Conservation (phyloP, 2,113 vertebrate genomes). For the Hemibates koningsi region DNA sequence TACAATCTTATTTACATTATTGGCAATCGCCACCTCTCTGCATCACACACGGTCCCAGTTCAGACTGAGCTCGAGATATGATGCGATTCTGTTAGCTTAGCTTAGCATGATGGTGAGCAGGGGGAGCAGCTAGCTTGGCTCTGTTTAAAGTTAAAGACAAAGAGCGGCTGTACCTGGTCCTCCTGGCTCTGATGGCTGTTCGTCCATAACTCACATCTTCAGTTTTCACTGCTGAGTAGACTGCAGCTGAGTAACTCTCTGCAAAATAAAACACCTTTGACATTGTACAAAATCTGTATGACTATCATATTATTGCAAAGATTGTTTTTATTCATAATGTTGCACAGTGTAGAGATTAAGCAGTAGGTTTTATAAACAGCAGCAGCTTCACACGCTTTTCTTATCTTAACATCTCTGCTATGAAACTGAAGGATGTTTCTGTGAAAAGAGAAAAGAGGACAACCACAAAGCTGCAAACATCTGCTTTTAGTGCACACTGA, state of each 20-base stretch:
- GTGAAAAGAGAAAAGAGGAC: neutral
- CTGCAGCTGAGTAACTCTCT: accelerated
- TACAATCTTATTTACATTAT: neutral
- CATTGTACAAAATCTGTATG: neutral
- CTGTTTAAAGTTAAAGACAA: accelerated
- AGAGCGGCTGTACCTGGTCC: neutral
- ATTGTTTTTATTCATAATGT: neutral
- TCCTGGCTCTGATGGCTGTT: neutral
- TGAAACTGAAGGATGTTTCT: neutral
- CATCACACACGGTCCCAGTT: neutral
- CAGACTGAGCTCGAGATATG: accelerated
- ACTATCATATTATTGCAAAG: neutral
- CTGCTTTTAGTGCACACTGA: neutral
- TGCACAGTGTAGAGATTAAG: neutral
- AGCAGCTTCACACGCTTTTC: neutral
- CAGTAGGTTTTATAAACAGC: neutral
- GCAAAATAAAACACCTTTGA: neutral
- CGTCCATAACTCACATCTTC: accelerated
- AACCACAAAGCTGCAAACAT: neutral
- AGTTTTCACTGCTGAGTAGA: neutral
- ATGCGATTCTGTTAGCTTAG: accelerated
- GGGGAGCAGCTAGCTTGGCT: neutral
- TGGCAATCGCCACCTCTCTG: neutral
- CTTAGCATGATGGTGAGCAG: neutral
- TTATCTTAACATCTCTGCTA: neutral